Evolutionary conservation across 2,888 invertebrate genomes (phyloP), one percentile per base, ranked within the genome.

Genomic region (Arctia plantaginis): DNA sequence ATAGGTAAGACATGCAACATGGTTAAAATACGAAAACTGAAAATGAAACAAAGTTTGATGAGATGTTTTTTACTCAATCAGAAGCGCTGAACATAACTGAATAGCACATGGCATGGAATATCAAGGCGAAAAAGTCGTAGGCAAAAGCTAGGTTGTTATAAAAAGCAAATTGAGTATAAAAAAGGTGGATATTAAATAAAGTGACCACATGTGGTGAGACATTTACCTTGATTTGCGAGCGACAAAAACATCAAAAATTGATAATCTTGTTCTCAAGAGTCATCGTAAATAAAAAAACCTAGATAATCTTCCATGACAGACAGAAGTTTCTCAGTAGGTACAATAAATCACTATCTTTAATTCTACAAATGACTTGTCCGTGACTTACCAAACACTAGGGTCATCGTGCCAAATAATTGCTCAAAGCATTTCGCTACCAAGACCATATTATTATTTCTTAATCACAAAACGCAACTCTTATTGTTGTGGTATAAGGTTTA

Each of bases 361-460:
- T 64, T 64, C 76, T 72, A 66, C 77, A 73, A 84, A 83, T 81
- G 59, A 78, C 74, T 75, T 69, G 75, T 55, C 73, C 82, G 75
- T 73, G 77, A 75, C 76, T 87, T 86, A 84, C 82, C 83, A 85
- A 88, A 88, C 81, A 82, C 80, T 81, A 80, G 89, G 89, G 88
- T 89, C 90, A 89, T 89, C 88, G 89, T 73, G 88, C 89, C 73
- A 83, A 80, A 86, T 89, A 87, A 90, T 88, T 87, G 85, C 85
- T 86, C 82, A 23, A 77, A 86, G 77, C 76, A 81, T 80, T 85
- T 82, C 72, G 86, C 87, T 89, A 86, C 86, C 75, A 85, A 78
- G 68, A 78, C 78, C 72, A 83, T 55, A 74, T 69, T 30, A 68
- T 35, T 39, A 44, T 23, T 12, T 35, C 10, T 44, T 65, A 33